Percentiles rank a stretch among this genome's conserved stretches.
These are phyloP conservation scores for Andricus quercusramuli DNA, from an alignment of 2,888 invertebrate species.

Conservation along the genomic window DNA sequence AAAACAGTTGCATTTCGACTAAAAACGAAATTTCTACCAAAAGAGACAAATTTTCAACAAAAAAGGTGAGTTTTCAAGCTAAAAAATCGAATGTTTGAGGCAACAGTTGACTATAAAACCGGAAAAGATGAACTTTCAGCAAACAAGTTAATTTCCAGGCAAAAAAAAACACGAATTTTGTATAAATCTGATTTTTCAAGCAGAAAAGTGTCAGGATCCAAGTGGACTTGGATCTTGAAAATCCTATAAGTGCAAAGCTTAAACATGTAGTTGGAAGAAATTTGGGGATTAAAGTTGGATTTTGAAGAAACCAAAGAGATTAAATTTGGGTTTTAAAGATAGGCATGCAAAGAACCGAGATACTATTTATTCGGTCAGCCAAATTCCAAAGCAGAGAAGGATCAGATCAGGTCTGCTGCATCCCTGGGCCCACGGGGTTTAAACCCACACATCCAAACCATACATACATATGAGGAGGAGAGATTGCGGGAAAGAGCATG, in stretches of 20 bases:
- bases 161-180: too few species aligned
- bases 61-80: too few species aligned
- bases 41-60: too few species aligned
- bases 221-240: neutral
- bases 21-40: too few species aligned
- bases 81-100: too few species aligned
- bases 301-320: neutral
- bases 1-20: too few species aligned
- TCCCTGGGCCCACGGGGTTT: slow-evolving; percentile 67
- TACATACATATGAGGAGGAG: slow-evolving; percentile 49
- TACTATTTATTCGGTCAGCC: slow-evolving; percentile 35
- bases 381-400: slow-evolving; percentile 37
- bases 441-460: slow-evolving; percentile 53
- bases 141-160: too few species aligned
- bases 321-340: slow-evolving; percentile 4
- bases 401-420: slow-evolving; percentile 50
- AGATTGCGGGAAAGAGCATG: slow-evolving; percentile 56
- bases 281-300: neutral
- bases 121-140: too few species aligned
- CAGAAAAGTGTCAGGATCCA: too few species aligned
- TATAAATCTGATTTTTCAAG: too few species aligned
- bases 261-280: neutral
- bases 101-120: too few species aligned
- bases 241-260: neutral
- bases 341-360: neutral